phyloP scores from a whole-genome alignment of 2,113 vertebrate species.

The Pedionomus torquatus region DNA sequence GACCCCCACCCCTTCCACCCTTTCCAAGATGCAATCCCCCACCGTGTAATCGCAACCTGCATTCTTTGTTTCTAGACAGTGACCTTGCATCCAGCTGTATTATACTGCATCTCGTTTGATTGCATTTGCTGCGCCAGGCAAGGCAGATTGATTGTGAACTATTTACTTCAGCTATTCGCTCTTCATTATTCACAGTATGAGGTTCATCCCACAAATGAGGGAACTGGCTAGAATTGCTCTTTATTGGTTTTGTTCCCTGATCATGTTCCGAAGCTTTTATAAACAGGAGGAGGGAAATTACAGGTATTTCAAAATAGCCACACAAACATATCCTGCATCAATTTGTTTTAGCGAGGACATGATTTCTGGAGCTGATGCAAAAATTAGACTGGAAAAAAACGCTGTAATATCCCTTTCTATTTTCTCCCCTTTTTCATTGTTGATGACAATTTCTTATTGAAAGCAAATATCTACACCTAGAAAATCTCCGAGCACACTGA shows the following conservation, averaged over 20 bases:
- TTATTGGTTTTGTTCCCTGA: constrained; percentile 46
- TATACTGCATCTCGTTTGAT: neutral
- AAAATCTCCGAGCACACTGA: neutral
- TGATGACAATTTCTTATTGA: neutral
- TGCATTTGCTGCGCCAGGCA: neutral
- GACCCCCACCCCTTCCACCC: rapidly evolving
- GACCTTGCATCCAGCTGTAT: constrained; percentile 2
- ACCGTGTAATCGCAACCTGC: neutral
- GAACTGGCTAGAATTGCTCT: constrained; percentile 18
- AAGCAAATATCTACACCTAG: neutral
- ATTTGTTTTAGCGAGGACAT: constrained; percentile 16
- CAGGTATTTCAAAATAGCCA: constrained; percentile 33
- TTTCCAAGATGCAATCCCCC: neutral
- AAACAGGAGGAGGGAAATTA: constrained; percentile 54
- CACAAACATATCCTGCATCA: constrained; percentile 15
- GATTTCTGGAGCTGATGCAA: neutral
- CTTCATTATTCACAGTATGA: constrained; percentile 61
- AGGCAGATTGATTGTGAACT: constrained; percentile 31
- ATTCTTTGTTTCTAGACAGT: neutral
- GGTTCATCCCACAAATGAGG: constrained; percentile 38
- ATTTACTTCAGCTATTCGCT: constrained; percentile 46
- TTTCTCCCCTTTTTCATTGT: neutral
- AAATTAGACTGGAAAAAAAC: neutral
- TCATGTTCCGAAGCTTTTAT: constrained; percentile 38
- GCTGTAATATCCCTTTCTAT: neutral